A percentile compares a stretch with the other conserved stretches of the same genome.
phyloP scores from a whole-genome alignment of 2,888 invertebrate species.

The Nesidiocoris tenuis region DNA sequence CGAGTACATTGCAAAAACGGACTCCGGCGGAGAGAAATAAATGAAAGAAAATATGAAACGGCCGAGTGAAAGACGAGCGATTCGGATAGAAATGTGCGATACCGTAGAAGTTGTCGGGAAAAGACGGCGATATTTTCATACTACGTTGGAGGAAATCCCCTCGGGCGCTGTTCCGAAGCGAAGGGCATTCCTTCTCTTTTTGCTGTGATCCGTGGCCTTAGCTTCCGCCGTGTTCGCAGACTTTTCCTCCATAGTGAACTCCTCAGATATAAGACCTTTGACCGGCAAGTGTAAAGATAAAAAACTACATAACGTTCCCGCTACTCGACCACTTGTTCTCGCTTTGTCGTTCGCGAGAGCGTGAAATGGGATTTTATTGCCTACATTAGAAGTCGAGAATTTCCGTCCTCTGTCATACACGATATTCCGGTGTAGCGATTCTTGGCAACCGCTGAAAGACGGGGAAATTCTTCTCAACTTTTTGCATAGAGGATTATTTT shows the following conservation, averaged over 20 bases:
- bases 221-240: not conserved
- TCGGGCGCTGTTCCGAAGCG: not conserved
- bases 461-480: too few relatives aligned
- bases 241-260: constrained; percentile 4
- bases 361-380: constrained; percentile 24
- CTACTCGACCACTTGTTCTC: not conserved
- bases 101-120: not conserved
- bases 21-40: too few relatives aligned
- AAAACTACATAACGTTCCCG: not conserved
- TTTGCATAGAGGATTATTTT: too few relatives aligned
- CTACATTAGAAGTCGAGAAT: too few relatives aligned
- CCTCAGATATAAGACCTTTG: constrained; percentile 20
- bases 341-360: constrained; percentile 8
- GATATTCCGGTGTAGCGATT: too few relatives aligned
- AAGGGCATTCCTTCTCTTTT: not conserved
- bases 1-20: too few relatives aligned
- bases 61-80: not conserved
- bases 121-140: constrained; percentile 34
- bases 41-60: not conserved
- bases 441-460: too few relatives aligned
- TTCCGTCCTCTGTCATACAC: too few relatives aligned
- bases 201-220: not conserved
- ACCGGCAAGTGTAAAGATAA: constrained; percentile 32
- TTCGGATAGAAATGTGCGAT: not conserved
- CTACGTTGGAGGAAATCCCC: constrained; percentile 9